Conservation (phyloP, 2,797 vertebrate genomes). For the Galaxias olidus region DNA sequence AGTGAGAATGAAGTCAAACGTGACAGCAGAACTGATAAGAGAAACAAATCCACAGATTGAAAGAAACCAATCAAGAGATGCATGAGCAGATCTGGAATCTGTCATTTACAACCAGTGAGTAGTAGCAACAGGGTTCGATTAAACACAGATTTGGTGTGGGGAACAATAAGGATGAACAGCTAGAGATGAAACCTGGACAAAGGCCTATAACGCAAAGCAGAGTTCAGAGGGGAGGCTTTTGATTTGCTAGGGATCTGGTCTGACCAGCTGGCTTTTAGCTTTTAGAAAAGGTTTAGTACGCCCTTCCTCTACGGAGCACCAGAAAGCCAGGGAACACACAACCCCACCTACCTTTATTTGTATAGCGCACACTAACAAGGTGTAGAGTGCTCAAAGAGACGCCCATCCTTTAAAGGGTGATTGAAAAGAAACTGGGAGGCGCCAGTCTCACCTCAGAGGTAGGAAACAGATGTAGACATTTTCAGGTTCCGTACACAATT, state of each 20-base stretch:
- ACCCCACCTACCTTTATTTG: no score
- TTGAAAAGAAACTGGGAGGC: no score
- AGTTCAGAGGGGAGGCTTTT: constrained; percentile 35
- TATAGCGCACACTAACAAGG: no score
- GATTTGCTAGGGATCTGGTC: constrained; percentile 42
- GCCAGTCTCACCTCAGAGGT: no score
- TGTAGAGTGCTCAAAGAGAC: no score
- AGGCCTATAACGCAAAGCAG: constrained; percentile 59
- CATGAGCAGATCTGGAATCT: constrained; percentile 42
- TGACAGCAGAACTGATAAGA: constrained; percentile 6
- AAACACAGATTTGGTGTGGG: constrained; percentile 59
- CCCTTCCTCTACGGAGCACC: no score
- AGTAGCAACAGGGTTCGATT: constrained; percentile 49
- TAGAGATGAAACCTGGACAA: constrained; percentile 48
- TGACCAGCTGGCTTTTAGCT: constrained; percentile 20
- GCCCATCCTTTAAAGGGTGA: no score
- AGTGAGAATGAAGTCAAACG: constrained; percentile 9
- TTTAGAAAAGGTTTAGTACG: neutral
- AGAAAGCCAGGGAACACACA: neutral
- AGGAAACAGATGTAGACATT: no score
- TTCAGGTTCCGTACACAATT: no score
- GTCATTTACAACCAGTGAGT: constrained; percentile 47
- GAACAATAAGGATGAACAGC: constrained; percentile 62
- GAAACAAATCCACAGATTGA: constrained; percentile 9
- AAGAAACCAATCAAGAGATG: constrained; percentile 38